Evolutionary conservation across 2,797 vertebrate species (phyloP), one percentile per base, ranked within the genome.

Genomic region (Pampus argenteus): DNA sequence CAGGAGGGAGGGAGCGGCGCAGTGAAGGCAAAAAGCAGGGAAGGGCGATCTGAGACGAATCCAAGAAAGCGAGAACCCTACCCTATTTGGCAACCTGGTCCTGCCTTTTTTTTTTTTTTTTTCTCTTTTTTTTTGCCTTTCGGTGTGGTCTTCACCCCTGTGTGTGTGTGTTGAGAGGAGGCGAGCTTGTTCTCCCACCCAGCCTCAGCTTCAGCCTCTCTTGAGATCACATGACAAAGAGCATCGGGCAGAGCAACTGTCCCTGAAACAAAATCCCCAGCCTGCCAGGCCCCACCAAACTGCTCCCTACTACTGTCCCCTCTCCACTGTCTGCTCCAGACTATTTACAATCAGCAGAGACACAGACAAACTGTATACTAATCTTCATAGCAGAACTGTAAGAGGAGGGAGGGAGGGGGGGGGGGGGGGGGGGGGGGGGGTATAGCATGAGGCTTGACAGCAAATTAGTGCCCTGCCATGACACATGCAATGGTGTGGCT

Each of bases 381-480:
- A 91, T 92, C 86, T 90, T 86, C 84, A 77, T 81, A 77, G 85
- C 76, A 83, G 79, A 85, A 88, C 77, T 85, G 81, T 81, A 62
- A 81, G 6, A 22, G 20, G 36, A 14, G 34, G n/a, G 28, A 38
- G 36, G n/a, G 8, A 15, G 31, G 2, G 6, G 22, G 20, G 42
- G 18, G 34, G 26, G 28, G 40, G 20, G 42, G 18, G 40, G 25
- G 28, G 49, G 42, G 22, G 6, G 18, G 38, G 2, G 66, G 81
- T 71, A 74, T 72, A 74, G 83, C 71, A 86, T 87, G 73, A 83
- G 85, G 86, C 79, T 88, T 93, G 94, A 93, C 92, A 93, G 83
- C 90, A 95, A 95, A 95, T 95, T 95, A 93, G 75, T 88, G 86
- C 68, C 89, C 82, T 90, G 86, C 71, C 89, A 80, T 87, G 81